Percentiles rank a stretch among this genome's conserved stretches.
Conservation (phyloP, 2,113 vertebrate species). For the Siphamia tubifer region DNA sequence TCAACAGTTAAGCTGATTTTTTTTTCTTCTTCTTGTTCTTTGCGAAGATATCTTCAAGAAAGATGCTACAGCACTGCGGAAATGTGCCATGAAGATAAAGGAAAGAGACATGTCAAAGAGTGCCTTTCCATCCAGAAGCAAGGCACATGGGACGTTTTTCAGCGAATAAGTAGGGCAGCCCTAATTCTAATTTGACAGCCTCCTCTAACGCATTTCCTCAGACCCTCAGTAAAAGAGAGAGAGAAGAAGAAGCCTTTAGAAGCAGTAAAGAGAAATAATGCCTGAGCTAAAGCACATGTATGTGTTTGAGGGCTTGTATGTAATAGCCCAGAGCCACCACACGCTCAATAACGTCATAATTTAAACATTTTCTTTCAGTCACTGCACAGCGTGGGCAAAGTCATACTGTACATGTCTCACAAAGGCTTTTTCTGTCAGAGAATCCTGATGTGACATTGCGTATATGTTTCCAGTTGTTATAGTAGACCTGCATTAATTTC, state of each 20-base stretch:
- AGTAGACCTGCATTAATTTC: background rate
- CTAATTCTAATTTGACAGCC: conserved; percentile 66
- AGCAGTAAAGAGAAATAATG: conserved; percentile 2
- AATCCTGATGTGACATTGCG: background rate
- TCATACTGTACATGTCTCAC: background rate
- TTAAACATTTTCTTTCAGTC: background rate
- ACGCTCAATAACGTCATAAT: background rate
- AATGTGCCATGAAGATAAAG: conserved; percentile 40
- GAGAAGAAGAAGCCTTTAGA: background rate
- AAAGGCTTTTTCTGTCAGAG: background rate
- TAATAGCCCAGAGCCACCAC: conserved; percentile 2
- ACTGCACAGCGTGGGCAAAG: conserved; percentile 14
- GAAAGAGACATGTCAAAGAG: conserved; percentile 34
- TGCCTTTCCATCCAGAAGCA: conserved; percentile 49
- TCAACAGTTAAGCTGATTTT: conserved; percentile 1
- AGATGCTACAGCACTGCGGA: conserved; percentile 24
- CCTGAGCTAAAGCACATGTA: background rate
- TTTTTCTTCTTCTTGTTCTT: background rate
- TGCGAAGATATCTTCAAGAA: conserved; percentile 3
- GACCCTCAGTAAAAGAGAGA: conserved; percentile 9
- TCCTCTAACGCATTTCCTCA: conserved; percentile 34
- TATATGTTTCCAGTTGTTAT: background rate
- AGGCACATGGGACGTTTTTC: conserved; percentile 34
- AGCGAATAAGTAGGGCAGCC: conserved; percentile 65
- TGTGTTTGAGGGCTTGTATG: conserved; percentile 12